These are phyloP conservation scores for Petrosia ficiformis DNA, from an alignment of 37 sponge, comb jelly and placozoan genomes.

Conservation along the genomic window DNA sequence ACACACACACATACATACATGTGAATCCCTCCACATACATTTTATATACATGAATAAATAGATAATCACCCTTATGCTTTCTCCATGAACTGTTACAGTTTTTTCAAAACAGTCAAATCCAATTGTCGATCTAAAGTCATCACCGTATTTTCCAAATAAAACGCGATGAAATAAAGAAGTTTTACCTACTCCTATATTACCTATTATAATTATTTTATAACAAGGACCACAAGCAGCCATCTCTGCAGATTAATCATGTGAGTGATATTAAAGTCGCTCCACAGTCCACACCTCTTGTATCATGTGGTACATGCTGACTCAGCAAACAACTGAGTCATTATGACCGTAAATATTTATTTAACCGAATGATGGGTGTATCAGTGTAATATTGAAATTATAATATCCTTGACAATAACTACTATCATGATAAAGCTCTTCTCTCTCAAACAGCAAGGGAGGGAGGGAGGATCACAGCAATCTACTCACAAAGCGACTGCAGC, in stretches of 20 bases:
- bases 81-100: not conserved
- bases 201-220: not conserved
- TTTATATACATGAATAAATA: too few relatives aligned
- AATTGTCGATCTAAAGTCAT: not conserved
- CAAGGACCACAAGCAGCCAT: not conserved
- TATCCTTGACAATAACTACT: too few relatives aligned
- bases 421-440: slow-evolving; percentile 90
- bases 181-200: not conserved
- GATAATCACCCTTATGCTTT: not conserved
- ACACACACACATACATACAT: too few relatives aligned
- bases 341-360: not conserved
- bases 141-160: not conserved
- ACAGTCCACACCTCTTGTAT: too few relatives aligned
- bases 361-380: not conserved
- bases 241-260: too few relatives aligned
- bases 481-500: slow-evolving; percentile 67
- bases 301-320: too few relatives aligned
- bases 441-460: slow-evolving; percentile 80
- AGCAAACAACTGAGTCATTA: not conserved
- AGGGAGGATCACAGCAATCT: slow-evolving; percentile 48
- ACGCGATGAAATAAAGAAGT: not conserved
- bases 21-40: too few relatives aligned
- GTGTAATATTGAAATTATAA: too few relatives aligned
- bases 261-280: too few relatives aligned
- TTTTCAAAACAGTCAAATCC: not conserved